Conservation (phyloP, 1,140 invertebrate species). For the Drosophila ananassae region DNA sequence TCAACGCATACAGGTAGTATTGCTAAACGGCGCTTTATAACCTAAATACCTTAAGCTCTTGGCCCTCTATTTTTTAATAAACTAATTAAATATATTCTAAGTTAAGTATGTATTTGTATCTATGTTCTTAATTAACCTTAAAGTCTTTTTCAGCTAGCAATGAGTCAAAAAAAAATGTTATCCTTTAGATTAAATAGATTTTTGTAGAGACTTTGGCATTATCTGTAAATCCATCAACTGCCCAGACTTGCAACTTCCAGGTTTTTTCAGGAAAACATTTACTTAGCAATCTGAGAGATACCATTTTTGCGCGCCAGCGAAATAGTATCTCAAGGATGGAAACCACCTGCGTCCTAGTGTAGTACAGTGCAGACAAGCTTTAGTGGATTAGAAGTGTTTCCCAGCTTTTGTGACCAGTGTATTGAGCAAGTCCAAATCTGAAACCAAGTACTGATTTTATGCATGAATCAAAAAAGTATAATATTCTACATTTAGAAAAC, state of each 20-base stretch:
- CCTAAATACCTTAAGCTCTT: conserved; percentile 13
- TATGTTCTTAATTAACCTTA: conserved; percentile 33
- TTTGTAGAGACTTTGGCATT: conserved; percentile 42
- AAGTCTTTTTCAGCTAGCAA: conserved; percentile 64
- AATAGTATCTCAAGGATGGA: conserved; percentile 73
- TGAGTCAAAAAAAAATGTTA: background rate
- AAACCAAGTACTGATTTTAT: conserved; percentile 36
- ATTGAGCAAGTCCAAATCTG: conserved; percentile 43
- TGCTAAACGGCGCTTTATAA: conserved; percentile 65
- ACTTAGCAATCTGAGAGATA: conserved; percentile 64
- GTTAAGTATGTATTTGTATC: conserved; percentile 47
- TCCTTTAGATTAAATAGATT: conserved; percentile 7
- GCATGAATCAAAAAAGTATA: conserved; percentile 60
- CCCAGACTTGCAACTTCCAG: conserved; percentile 83
- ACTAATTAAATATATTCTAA: conserved; percentile 37
- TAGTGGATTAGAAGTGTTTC: conserved; percentile 48
- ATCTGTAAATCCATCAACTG: conserved; percentile 83
- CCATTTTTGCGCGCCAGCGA: conserved; percentile 40
- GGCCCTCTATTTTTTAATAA: conserved; percentile 5
- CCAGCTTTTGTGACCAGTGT: conserved; percentile 70
- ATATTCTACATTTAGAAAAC: conserved; percentile 20
- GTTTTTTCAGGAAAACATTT: conserved; percentile 65
- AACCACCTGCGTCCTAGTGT: conserved; percentile 52
- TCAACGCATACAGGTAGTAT: conserved; percentile 96
- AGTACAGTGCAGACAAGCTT: conserved; percentile 54